Evolutionary conservation across 2,888 invertebrate genomes (phyloP).

Genomic region (Ichneumoninae sp.): DNA sequence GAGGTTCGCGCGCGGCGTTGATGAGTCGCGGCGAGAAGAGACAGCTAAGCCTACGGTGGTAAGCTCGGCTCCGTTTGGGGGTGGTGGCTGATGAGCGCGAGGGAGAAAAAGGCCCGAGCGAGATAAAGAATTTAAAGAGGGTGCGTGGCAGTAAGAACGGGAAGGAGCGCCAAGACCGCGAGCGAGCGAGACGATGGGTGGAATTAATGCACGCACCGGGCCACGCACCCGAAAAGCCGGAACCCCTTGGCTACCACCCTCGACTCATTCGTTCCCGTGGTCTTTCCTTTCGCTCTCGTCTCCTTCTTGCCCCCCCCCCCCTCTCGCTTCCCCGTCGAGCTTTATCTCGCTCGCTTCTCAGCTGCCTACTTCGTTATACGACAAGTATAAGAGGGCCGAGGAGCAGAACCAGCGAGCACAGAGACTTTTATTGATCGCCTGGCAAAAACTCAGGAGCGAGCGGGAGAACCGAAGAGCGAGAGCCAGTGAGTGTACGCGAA

Average conservation of each 20-base stretch:
- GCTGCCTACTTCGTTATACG: slow-evolving; percentile 83
- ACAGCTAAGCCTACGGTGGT: slow-evolving; percentile 59
- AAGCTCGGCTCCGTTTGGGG: slow-evolving; percentile 67
- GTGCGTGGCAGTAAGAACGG: slow-evolving; percentile 58
- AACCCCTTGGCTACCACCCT: slow-evolving; percentile 55
- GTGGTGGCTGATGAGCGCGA: slow-evolving; percentile 36
- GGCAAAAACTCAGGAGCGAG: slow-evolving; percentile 83
- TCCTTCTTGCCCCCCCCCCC: slow-evolving; percentile 25
- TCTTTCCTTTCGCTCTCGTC: slow-evolving; percentile 26
- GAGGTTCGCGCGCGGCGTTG: slow-evolving; percentile 67
- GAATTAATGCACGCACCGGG: slow-evolving; percentile 78
- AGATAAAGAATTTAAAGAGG: slow-evolving; percentile 59
- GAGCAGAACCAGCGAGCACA: slow-evolving; percentile 76
- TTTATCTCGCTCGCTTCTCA: slow-evolving; percentile 70
- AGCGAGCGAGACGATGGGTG: slow-evolving; percentile 48
- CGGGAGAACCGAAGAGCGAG: slow-evolving; percentile 41
- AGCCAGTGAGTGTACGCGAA: slow-evolving; percentile 58
- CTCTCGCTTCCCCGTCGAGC: slow-evolving; percentile 29
- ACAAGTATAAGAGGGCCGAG: slow-evolving; percentile 81
- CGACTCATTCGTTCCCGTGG: slow-evolving; percentile 17
- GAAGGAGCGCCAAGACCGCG: slow-evolving; percentile 23
- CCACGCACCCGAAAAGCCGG: slow-evolving; percentile 79
- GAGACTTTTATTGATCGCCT: slow-evolving; percentile 85
- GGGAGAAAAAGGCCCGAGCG: slow-evolving; percentile 46
- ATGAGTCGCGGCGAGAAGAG: slow-evolving; percentile 79